These are phyloP conservation scores for Muscina levida DNA, from an alignment of 2,888 invertebrate species.

Conservation along the genomic window DNA sequence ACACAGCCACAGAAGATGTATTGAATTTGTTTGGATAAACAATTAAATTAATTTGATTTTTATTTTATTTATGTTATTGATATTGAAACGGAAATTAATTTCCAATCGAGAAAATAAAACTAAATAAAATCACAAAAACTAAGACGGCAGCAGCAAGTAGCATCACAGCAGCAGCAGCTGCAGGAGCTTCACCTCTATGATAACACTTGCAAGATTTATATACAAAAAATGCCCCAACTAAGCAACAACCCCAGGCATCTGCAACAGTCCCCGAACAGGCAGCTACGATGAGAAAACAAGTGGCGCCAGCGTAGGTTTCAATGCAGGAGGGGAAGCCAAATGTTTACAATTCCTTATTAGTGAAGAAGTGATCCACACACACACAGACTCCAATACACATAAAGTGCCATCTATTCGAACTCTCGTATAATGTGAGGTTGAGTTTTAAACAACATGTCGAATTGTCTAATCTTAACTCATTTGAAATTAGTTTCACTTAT, in stretches of 20 bases:
- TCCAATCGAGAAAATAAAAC: constrained; percentile 75
- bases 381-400: constrained; percentile 23
- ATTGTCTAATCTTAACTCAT: constrained; percentile 58
- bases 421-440: not conserved
- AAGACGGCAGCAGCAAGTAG: constrained; percentile 38
- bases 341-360: constrained; percentile 72
- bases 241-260: no score
- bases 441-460: not conserved
- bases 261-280: constrained; percentile 25
- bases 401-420: not conserved
- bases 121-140: no score
- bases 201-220: constrained; percentile 58
- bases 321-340: constrained; percentile 57
- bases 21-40: constrained; percentile 68
- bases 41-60: constrained; percentile 67
- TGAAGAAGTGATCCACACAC: no score
- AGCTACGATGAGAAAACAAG: constrained; percentile 22
- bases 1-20: constrained; percentile 11
- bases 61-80: constrained; percentile 75
- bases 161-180: not conserved
- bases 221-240: constrained; percentile 11
- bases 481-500: constrained; percentile 61
- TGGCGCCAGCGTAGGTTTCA: constrained; percentile 76
- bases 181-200: constrained; percentile 22
- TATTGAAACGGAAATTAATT: constrained; percentile 78